A percentile compares a stretch with the other conserved stretches of the same genome.
Conservation (phyloP, 2,797 vertebrate species). For the Bucorvus abyssinicus region DNA sequence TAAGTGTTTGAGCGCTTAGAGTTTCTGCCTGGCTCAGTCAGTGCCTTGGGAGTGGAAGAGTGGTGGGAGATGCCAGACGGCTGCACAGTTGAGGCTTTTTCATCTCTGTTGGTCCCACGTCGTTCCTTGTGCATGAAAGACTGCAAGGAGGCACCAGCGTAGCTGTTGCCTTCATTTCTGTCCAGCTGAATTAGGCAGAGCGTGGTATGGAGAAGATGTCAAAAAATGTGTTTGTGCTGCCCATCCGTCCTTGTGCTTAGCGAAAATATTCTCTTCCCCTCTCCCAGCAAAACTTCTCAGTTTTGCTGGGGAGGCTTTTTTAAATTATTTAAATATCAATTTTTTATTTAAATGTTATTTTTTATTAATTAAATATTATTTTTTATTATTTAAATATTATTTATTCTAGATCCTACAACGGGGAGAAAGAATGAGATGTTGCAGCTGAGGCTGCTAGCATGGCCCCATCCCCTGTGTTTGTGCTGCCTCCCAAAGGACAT, state of each 20-base stretch:
- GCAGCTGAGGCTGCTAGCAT: background rate
- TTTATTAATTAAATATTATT: too few species aligned
- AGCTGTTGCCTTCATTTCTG: background rate
- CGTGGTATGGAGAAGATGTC: background rate
- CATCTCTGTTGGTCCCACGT: background rate
- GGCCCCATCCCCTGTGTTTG: rapidly evolving
- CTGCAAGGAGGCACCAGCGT: rapidly evolving
- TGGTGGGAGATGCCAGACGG: background rate
- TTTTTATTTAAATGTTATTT: too few species aligned
- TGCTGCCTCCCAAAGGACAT: background rate
- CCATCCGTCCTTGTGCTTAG: background rate
- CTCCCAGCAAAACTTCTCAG: background rate
- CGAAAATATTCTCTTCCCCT: background rate
- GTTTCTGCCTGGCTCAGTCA: background rate
- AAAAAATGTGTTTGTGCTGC: background rate
- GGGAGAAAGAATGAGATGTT: background rate
- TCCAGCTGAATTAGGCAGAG: background rate
- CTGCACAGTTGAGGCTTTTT: background rate
- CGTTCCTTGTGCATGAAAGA: background rate
- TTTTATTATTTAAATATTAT: too few species aligned
- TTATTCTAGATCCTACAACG: rapidly evolving
- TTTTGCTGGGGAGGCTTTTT: background rate
- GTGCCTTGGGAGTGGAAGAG: background rate
- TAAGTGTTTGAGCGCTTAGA: background rate
- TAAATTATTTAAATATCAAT: background rate